phyloP scores from a whole-genome alignment of 2,888 invertebrate species.

The Eilema depressum region DNA sequence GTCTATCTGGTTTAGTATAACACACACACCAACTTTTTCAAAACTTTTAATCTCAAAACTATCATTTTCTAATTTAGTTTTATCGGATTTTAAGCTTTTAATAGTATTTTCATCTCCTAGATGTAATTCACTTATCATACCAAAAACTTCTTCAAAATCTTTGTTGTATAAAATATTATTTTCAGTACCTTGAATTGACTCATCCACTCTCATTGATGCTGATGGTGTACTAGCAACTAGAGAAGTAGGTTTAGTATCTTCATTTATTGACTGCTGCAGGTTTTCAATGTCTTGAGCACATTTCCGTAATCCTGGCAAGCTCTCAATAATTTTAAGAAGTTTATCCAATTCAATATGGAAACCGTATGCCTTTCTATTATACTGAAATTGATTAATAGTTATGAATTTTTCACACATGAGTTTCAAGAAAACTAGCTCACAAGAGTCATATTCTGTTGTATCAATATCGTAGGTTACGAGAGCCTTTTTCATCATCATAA shows the following conservation, averaged over 20 bases:
- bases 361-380: conserved; percentile 48
- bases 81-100: conserved; percentile 67
- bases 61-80: conserved; percentile 52
- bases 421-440: conserved; percentile 75
- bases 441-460: conserved; percentile 66
- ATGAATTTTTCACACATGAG: conserved; percentile 76
- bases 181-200: conserved; percentile 31
- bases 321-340: conserved; percentile 69
- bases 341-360: conserved; percentile 60
- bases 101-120: conserved; percentile 48
- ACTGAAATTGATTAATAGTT: conserved; percentile 51
- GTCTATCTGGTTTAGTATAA: conserved; percentile 79
- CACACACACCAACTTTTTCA: conserved; percentile 74
- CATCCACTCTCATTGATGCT: conserved; percentile 37
- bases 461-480: conserved; percentile 68
- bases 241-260: conserved; percentile 32
- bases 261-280: conserved; percentile 60
- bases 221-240: conserved; percentile 44
- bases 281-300: conserved; percentile 62
- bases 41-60: conserved; percentile 71
- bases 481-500: conserved; percentile 68
- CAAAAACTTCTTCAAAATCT: conserved; percentile 61
- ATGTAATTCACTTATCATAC: conserved; percentile 58
- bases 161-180: conserved; percentile 35
- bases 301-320: conserved; percentile 60